Conservation (phyloP, 2,888 invertebrate genomes). For the Eumacrocentrus americanus region DNA sequence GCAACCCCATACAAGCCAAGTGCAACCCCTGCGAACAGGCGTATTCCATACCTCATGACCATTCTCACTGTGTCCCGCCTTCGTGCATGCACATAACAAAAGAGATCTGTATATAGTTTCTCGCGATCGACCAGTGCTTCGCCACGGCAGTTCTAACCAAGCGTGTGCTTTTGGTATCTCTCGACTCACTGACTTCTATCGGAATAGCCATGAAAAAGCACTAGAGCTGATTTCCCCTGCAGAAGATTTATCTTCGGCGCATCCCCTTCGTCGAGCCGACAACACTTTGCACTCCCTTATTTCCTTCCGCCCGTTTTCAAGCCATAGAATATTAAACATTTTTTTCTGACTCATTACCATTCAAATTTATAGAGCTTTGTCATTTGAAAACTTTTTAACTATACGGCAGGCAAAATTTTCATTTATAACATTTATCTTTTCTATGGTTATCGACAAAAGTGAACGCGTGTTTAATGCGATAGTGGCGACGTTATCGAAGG, state of each 20-base stretch:
- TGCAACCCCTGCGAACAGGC: constrained; percentile 9
- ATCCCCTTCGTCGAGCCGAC: constrained; percentile 17
- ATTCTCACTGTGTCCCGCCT: constrained; percentile 2
- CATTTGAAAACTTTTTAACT: too few species aligned
- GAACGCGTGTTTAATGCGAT: background rate
- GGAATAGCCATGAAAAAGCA: constrained; percentile 1
- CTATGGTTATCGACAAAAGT: too few species aligned
- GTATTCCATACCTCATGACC: background rate
- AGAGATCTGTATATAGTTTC: background rate
- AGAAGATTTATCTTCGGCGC: constrained; percentile 6
- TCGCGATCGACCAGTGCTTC: constrained; percentile 2
- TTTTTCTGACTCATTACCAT: too few species aligned
- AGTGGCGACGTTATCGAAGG: constrained; percentile 13
- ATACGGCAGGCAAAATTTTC: too few species aligned
- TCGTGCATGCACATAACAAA: constrained; percentile 8
- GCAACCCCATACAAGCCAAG: background rate
- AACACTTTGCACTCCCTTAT: constrained; percentile 7
- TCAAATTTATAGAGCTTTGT: too few species aligned
- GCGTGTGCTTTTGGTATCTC: background rate
- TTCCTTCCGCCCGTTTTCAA: background rate
- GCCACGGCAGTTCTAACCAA: too few species aligned
- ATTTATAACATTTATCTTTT: too few species aligned
- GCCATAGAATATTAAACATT: constrained; percentile 23
- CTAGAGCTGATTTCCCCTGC: constrained; percentile 7
- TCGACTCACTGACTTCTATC: constrained; percentile 8